Conservation (phyloP, 92 coral and sea anemone genomes). For the Siderastrea siderea region DNA sequence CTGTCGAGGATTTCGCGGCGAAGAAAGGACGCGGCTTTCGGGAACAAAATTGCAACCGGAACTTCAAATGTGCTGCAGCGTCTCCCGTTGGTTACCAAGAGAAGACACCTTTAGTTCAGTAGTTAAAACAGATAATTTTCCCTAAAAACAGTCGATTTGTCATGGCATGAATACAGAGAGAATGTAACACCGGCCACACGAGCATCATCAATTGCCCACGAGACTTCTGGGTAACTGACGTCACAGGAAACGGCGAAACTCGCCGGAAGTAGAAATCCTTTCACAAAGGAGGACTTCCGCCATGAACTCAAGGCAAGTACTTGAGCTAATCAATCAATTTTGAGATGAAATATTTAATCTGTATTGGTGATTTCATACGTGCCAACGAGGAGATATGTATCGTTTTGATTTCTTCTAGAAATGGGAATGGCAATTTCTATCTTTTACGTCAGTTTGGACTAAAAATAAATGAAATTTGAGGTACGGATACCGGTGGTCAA, state of each 20-base stretch:
- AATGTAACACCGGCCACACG: conserved; percentile 85
- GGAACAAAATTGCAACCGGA: conserved; percentile 37
- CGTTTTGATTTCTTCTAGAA: neutral
- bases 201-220: conserved; percentile 60
- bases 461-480: neutral
- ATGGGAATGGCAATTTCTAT: neutral
- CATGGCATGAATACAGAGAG: conserved; percentile 74
- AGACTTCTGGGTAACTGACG: conserved; percentile 63
- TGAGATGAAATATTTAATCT: neutral
- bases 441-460: neutral
- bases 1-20: conserved; percentile 32
- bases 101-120: conserved; percentile 34
- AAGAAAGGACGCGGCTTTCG: conserved; percentile 52
- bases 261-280: conserved; percentile 45
- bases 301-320: neutral
- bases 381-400: neutral
- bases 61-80: conserved; percentile 38
- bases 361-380: neutral
- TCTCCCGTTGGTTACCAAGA: conserved; percentile 44
- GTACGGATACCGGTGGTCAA: neutral
- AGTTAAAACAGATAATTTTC: conserved; percentile 64
- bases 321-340: neutral
- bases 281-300: conserved; percentile 30
- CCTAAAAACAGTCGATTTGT: conserved; percentile 71
- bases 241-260: conserved; percentile 41